Evolutionary conservation across 1,140 invertebrate genomes (phyloP).

Genomic region (Drosophila eugracilis): DNA sequence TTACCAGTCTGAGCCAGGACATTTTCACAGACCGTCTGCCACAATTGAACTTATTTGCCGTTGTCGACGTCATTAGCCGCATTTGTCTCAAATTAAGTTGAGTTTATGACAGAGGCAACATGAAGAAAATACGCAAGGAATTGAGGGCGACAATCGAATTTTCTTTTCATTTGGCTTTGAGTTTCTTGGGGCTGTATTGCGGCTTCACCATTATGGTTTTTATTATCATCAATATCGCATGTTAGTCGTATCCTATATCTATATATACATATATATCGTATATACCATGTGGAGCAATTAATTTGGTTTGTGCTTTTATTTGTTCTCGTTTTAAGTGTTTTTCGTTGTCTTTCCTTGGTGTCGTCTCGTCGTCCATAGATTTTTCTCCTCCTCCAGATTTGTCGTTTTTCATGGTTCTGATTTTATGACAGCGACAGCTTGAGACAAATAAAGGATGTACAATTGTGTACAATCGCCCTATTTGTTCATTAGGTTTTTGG

Average conservation of each 20-base stretch:
- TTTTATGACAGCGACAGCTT: conserved; percentile 79
- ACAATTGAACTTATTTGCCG: conserved; percentile 68
- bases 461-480: conserved; percentile 27
- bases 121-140: too few species aligned
- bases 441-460: conserved; percentile 63
- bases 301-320: conserved; percentile 69
- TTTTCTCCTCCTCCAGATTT: not conserved
- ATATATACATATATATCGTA: conserved; percentile 43
- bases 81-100: conserved; percentile 79
- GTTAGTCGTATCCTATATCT: conserved; percentile 51
- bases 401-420: conserved; percentile 71
- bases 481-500: conserved; percentile 59
- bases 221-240: conserved; percentile 80
- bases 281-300: conserved; percentile 73
- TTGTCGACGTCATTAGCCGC: conserved; percentile 70
- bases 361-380: conserved; percentile 20
- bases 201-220: conserved; percentile 69
- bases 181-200: conserved; percentile 20
- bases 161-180: conserved; percentile 25
- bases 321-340: conserved; percentile 71
- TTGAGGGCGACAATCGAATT: conserved; percentile 43
- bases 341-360: conserved; percentile 12
- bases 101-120: conserved; percentile 68
- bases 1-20: conserved; percentile 58
- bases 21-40: conserved; percentile 13